These are phyloP conservation scores for Desmophyllum pertusum DNA, from an alignment of 92 coral and sea anemone species.

Conservation along the genomic window DNA sequence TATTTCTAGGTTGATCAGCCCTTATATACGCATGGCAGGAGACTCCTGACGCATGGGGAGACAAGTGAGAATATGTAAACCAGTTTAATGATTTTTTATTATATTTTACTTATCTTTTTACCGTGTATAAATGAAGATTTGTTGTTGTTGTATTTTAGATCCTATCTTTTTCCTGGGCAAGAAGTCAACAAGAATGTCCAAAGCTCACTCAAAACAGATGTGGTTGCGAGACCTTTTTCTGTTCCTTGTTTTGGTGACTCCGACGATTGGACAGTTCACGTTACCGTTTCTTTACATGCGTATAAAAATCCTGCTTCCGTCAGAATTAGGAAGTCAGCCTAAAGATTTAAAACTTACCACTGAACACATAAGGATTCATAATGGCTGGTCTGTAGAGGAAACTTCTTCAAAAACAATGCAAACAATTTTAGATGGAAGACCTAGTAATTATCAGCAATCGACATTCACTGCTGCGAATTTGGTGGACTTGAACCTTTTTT, in stretches of 20 bases:
- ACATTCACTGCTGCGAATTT: background rate
- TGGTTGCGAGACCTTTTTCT: background rate
- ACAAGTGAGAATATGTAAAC: too few relatives aligned
- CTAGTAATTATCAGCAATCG: accelerated
- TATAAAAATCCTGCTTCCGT: background rate
- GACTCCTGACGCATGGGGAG: too few relatives aligned
- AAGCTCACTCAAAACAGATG: too few relatives aligned
- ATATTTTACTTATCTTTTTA: too few relatives aligned
- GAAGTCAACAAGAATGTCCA: background rate
- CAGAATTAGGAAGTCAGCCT: accelerated
- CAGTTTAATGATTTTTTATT: too few relatives aligned
- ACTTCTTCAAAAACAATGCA: background rate
- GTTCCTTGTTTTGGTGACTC: background rate
- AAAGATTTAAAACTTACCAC: conserved; percentile 10
- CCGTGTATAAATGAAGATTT: too few relatives aligned
- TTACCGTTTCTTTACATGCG: conserved; percentile 32
- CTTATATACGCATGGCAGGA: too few relatives aligned
- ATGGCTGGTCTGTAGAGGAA: background rate
- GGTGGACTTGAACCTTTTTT: conserved; percentile 23
- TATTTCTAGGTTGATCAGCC: too few relatives aligned
- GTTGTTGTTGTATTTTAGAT: background rate
- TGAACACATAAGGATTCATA: background rate
- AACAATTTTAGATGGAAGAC: background rate
- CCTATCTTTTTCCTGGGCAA: background rate
- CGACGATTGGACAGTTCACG: conserved; percentile 3